A percentile compares a stretch with the other conserved stretches of the same genome.
Conservation (phyloP, 1,140 invertebrate genomes). For the Planococcus citri region DNA sequence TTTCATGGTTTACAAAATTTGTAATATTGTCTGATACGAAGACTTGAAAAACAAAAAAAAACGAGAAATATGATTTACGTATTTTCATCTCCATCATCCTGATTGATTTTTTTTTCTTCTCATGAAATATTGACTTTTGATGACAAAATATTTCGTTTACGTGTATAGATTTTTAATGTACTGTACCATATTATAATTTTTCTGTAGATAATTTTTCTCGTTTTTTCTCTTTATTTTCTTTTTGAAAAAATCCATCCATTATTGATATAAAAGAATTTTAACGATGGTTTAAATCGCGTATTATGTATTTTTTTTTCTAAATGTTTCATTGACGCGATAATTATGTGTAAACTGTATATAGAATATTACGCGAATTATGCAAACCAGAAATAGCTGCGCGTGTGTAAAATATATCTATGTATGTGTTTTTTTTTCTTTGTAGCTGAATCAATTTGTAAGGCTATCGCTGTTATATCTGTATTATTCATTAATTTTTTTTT, state of each 20-base stretch:
- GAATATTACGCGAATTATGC: background rate
- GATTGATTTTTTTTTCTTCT: too few relatives aligned
- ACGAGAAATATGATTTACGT: too few relatives aligned
- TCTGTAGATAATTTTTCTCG: background rate
- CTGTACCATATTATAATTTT: background rate
- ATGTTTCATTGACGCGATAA: background rate
- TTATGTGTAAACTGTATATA: background rate
- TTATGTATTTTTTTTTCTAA: background rate
- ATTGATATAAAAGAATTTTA: background rate
- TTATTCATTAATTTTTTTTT: slow-evolving; percentile 11
- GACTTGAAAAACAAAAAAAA: too few relatives aligned
- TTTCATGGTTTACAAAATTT: too few relatives aligned
- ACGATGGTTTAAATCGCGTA: background rate
- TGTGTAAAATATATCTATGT: too few relatives aligned
- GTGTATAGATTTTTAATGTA: background rate
- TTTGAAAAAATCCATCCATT: slow-evolving; percentile 3
- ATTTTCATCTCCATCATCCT: too few relatives aligned
- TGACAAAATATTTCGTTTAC: too few relatives aligned
- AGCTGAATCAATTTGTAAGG: background rate
- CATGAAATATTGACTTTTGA: too few relatives aligned
- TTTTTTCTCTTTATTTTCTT: background rate
- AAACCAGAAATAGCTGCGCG: background rate
- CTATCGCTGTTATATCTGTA: slow-evolving; percentile 13
- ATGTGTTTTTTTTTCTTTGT: background rate
- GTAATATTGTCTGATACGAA: too few relatives aligned